Evolutionary conservation across 2,888 invertebrate species (phyloP).

Genomic region (Cheilosia pagana): DNA sequence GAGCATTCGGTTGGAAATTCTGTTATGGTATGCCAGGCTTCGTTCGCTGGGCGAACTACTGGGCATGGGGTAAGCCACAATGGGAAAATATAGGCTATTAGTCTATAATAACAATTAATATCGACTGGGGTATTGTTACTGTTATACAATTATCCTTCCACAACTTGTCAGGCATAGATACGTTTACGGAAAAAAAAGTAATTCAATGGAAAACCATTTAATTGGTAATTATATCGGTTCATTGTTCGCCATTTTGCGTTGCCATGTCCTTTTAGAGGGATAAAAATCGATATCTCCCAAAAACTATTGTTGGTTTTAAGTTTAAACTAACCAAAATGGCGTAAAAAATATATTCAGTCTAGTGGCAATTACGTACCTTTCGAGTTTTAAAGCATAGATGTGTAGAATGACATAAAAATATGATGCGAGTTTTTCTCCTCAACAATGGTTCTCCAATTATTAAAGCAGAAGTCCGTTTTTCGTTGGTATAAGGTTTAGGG

Average conservation of each 20-base stretch:
- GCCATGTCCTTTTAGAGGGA: too few relatives aligned
- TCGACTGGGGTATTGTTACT: constrained; percentile 35
- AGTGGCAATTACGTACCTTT: too few relatives aligned
- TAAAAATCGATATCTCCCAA: too few relatives aligned
- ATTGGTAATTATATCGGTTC: constrained; percentile 13
- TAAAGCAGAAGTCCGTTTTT: too few relatives aligned
- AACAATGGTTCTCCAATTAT: too few relatives aligned
- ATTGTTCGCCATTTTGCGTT: background rate
- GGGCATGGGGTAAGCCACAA: background rate
- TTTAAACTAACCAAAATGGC: too few relatives aligned
- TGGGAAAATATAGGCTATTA: constrained; percentile 16
- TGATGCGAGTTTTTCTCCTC: too few relatives aligned
- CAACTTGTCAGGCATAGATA: constrained; percentile 18
- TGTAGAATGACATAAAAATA: too few relatives aligned
- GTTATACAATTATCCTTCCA: constrained; percentile 31
- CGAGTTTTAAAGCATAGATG: too few relatives aligned
- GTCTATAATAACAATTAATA: constrained; percentile 42
- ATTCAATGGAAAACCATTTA: constrained; percentile 21
- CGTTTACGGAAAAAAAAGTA: background rate
- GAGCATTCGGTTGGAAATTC: constrained; percentile 23
- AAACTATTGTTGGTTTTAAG: too few relatives aligned
- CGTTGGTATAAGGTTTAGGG: too few relatives aligned
- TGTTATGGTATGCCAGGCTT: constrained; percentile 19
- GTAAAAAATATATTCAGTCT: too few relatives aligned
- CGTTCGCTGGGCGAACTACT: constrained; percentile 1